A percentile compares a stretch with the other conserved stretches of the same genome.
Evolutionary conservation across 2,113 vertebrate species (phyloP).

Genomic region (Campylomormyrus numenius): DNA sequence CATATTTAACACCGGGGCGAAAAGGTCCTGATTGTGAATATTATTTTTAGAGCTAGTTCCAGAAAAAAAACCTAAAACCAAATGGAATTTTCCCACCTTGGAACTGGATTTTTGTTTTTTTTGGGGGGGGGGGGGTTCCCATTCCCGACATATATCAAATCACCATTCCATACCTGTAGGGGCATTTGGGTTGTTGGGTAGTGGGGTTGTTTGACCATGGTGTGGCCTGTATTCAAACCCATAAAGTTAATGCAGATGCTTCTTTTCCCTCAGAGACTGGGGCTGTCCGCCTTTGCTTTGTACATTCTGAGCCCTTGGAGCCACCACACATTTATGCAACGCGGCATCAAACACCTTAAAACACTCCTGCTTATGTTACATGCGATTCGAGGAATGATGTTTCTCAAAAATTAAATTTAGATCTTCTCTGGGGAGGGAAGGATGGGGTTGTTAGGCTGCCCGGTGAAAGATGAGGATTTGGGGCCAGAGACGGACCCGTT

Average conservation of each 20-base stretch:
- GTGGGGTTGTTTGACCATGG: background rate
- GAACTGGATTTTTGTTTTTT: background rate
- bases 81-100: background rate
- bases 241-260: background rate
- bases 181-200: background rate
- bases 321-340: background rate
- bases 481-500: background rate
- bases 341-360: background rate
- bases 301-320: background rate
- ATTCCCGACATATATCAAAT: background rate
- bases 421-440: background rate
- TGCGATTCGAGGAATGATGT: background rate
- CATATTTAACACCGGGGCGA: background rate
- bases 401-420: background rate
- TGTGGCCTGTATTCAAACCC: background rate
- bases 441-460: background rate
- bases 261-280: background rate
- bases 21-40: background rate
- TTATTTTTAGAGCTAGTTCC: background rate
- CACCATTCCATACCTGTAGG: background rate
- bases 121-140: background rate
- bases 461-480: constrained; percentile 3
- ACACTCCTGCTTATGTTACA: background rate
- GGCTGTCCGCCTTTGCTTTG: background rate
- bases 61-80: background rate